Evolutionary conservation across 2,888 invertebrate species (phyloP), one percentile per base, ranked within the genome.

Genomic region (Blomia tropicalis): DNA sequence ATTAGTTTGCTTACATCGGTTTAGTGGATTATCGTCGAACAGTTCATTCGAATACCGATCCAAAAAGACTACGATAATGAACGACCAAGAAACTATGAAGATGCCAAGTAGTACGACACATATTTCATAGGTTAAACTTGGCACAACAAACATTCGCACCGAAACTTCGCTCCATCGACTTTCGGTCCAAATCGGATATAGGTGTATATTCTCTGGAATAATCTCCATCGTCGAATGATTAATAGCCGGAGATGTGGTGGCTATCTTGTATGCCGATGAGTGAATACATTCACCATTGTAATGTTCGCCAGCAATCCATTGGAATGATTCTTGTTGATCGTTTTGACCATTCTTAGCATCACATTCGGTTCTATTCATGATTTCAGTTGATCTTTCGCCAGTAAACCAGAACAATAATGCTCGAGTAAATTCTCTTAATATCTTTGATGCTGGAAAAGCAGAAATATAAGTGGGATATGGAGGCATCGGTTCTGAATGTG

Each of bases 171-270:
- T 77, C 70, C 90, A 91, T 44, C 85, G 81, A 0, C 88, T 88
- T 77, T 90, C 90, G 23, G 87, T 83, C 90, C 90, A 90, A 14
- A 87, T 82, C 3, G 89, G 87, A 73, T 83, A 91, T 69, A 78
- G 68, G 0, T 86, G 85, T 23, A 78, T 75, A 80, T 84, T 82
- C 71, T 87, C 80, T 59, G 44, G n/a, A 44, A 43, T 54, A 1
- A 41, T 7, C 22, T 36, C 25, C n/a, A 71, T 87, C 87, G 70
- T 79, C 36, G 11, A n/a, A 2, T 85, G 86, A 68, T 27, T 72
- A 73, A 68, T 66, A 23, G 68, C 68, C 29, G 67, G 67, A 17
- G 67, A 68, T 2, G 62, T 29, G n/a, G 67, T 66, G 30, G 64
- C 36, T 11, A 64, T 64, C 14, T 58, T 60, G 41, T 63, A 65